Conservation (phyloP, 2,113 vertebrate genomes). For the Lepidothrix coronata region DNA sequence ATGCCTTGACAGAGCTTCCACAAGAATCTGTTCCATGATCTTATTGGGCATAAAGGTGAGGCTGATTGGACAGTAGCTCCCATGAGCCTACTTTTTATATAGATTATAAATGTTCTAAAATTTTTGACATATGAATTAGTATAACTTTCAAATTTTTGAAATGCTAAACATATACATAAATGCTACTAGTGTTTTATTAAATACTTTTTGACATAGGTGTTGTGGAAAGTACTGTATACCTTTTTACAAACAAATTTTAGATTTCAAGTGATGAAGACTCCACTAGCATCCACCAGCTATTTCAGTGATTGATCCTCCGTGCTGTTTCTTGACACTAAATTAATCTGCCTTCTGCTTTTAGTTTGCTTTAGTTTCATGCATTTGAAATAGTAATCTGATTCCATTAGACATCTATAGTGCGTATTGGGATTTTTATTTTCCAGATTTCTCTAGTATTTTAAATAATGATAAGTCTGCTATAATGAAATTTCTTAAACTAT, state of each 20-base stretch:
- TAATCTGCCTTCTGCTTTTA: neutral
- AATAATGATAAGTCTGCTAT: neutral
- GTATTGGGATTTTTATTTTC: neutral
- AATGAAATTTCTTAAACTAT: neutral
- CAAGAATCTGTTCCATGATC: neutral
- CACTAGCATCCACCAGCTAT: neutral
- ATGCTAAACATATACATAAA: neutral
- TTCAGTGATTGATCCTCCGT: neutral
- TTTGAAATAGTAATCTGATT: neutral
- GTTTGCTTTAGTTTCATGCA: neutral
- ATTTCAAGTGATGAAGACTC: neutral
- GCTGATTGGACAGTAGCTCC: neutral
- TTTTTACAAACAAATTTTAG: neutral
- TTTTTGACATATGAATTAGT: neutral
- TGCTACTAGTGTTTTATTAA: neutral
- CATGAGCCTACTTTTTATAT: neutral
- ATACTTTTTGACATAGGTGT: neutral
- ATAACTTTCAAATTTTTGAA: neutral
- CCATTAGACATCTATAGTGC: neutral
- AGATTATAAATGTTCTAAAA: neutral
- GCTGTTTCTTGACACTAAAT: neutral
- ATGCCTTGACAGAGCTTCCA: neutral
- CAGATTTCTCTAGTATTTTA: neutral
- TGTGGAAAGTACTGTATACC: neutral
- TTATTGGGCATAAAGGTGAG: neutral